These are phyloP conservation scores for Tiliacea aurago DNA, from an alignment of 2,888 invertebrate genomes.

Conservation along the genomic window DNA sequence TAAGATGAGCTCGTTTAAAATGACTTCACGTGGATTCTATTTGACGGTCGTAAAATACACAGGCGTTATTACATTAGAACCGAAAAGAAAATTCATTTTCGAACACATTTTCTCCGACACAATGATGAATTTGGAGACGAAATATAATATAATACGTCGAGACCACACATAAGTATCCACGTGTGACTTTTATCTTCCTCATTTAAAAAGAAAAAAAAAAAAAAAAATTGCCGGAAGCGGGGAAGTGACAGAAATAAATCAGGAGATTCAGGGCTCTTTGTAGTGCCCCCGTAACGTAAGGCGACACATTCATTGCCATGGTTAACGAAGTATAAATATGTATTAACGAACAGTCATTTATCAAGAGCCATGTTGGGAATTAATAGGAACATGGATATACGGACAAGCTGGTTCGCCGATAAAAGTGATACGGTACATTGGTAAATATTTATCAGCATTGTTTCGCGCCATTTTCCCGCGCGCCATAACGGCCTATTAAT, in stretches of 20 bases:
- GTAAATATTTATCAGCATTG: constrained; percentile 49
- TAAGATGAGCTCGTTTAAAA: constrained; percentile 51
- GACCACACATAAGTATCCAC: constrained; percentile 40
- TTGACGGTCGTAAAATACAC: constrained; percentile 46
- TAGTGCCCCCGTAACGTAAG: constrained; percentile 17
- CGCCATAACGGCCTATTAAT: constrained; percentile 34
- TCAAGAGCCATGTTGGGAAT: constrained; percentile 21
- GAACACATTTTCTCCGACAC: constrained; percentile 30
- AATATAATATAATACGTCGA: constrained; percentile 42
- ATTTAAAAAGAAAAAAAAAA: no score
- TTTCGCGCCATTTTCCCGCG: constrained; percentile 52
- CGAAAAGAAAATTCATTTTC: constrained; percentile 35
- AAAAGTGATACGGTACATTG: constrained; percentile 45
- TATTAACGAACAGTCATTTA: constrained; percentile 44
- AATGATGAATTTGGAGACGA: constrained; percentile 35
- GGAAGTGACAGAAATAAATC: constrained; percentile 56
- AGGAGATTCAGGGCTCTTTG: constrained; percentile 46
- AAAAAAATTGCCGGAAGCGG: constrained; percentile 43
- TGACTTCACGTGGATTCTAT: constrained; percentile 32
- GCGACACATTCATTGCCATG: constrained; percentile 52
- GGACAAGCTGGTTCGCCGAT: constrained; percentile 18
- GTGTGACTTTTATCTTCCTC: constrained; percentile 47
- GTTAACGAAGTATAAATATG: constrained; percentile 48
- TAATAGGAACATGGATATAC: constrained; percentile 30
- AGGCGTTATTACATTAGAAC: constrained; percentile 41